phyloP scores from a whole-genome alignment of 2,888 invertebrate species.

The Andricus quercusramuli region DNA sequence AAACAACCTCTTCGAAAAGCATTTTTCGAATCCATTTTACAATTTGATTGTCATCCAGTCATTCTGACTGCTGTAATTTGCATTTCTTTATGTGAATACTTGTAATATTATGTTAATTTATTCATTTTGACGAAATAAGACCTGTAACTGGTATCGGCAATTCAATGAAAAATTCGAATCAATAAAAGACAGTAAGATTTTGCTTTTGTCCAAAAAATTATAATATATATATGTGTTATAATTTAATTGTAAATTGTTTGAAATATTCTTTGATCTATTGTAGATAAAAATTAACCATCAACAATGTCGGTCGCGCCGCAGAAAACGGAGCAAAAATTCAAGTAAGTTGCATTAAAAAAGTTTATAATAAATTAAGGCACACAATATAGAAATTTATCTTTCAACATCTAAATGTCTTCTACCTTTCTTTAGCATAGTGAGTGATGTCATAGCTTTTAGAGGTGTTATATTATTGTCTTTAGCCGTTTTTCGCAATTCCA shows the following conservation, averaged over 20 bases:
- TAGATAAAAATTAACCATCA: not conserved
- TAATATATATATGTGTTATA: not conserved
- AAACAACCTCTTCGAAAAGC: not conserved
- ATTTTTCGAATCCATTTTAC: not conserved
- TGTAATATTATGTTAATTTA: not conserved
- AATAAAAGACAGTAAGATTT: not conserved
- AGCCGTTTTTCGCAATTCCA: not conserved
- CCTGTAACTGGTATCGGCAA: not conserved
- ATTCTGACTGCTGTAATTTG: not conserved
- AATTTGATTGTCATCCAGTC: not conserved
- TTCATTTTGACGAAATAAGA: not conserved
- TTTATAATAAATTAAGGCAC: not conserved
- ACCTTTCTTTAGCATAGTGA: not conserved
- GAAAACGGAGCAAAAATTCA: not conserved
- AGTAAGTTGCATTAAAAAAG: not conserved
- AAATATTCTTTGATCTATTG: not conserved
- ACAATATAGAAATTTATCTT: not conserved
- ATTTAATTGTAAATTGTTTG: not conserved
- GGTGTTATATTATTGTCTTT: conserved; percentile 1
- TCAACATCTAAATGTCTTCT: not conserved
- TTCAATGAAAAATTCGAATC: not conserved
- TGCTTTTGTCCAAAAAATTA: not conserved
- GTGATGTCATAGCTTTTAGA: no score
- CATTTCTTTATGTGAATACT: not conserved
- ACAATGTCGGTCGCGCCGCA: not conserved